phyloP scores from a whole-genome alignment of 2,113 vertebrate genomes.

The Alethe castanea region DNA sequence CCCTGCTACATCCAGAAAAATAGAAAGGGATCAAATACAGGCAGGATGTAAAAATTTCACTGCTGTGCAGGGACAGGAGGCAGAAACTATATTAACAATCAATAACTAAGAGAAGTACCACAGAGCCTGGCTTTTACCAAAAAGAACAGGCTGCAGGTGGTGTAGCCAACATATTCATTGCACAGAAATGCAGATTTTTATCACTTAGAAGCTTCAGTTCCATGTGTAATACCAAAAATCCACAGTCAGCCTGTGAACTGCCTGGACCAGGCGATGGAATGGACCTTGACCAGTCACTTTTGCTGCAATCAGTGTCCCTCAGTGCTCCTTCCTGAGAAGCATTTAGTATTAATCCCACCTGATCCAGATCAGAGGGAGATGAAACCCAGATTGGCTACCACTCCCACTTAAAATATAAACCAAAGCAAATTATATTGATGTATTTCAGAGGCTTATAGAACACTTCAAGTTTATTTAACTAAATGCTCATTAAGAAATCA shows the following conservation, averaged over 20 bases:
- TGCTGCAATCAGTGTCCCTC: not conserved
- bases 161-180: not conserved
- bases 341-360: not conserved
- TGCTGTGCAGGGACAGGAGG: not conserved
- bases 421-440: not conserved
- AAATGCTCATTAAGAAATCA: not conserved
- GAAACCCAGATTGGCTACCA: not conserved
- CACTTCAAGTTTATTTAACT: not conserved
- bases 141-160: not conserved
- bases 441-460: not conserved
- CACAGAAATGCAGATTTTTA: not conserved
- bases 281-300: not conserved
- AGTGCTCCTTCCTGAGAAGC: not conserved
- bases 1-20: not conserved
- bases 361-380: not conserved
- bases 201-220: not conserved
- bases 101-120: not conserved
- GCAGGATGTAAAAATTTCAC: not conserved
- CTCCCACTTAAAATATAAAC: not conserved
- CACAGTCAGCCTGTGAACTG: not conserved
- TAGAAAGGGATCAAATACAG: not conserved
- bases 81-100: not conserved
- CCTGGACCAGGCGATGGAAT: fast-evolving
- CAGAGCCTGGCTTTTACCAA: not conserved
- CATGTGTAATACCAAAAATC: not conserved